These are phyloP conservation scores for Tympanoctomys barrerae DNA, from an alignment of 2,797 vertebrate genomes.

Conservation along the genomic window DNA sequence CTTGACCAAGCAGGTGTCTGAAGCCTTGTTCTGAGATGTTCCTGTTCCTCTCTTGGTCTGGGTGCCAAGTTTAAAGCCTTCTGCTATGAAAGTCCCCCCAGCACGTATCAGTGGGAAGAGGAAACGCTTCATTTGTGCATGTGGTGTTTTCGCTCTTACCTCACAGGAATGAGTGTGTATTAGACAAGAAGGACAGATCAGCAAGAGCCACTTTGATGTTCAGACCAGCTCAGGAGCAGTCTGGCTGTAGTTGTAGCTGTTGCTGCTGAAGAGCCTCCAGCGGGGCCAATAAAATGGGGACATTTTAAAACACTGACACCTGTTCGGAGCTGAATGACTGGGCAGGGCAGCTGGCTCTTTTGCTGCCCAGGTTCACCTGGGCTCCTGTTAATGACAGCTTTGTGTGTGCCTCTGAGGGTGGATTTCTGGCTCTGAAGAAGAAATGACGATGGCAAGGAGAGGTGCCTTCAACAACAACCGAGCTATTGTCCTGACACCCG, in stretches of 20 bases:
- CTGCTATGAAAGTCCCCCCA: not conserved
- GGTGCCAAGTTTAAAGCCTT: not conserved
- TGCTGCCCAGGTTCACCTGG: not conserved
- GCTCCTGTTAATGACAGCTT: conserved; percentile 51
- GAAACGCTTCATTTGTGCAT: not conserved
- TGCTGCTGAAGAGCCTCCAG: not conserved
- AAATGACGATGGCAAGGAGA: conserved; percentile 1
- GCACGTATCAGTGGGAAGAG: not conserved
- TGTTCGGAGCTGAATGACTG: not conserved
- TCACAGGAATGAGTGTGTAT: not conserved
- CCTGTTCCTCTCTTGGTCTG: not conserved
- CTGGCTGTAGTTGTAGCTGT: not conserved
- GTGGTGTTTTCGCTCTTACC: not conserved
- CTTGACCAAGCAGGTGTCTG: not conserved
- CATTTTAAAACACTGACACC: not conserved
- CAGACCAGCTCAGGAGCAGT: not conserved
- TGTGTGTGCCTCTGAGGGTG: conserved; percentile 37
- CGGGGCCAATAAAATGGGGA: not conserved
- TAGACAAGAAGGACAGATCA: not conserved
- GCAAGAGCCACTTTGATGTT: not conserved
- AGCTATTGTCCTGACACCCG: conserved; percentile 51
- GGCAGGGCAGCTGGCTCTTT: not conserved
- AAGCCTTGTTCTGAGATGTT: not conserved
- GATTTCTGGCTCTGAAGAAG: conserved; percentile 64
- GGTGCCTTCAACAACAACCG: conserved; percentile 50